Base-by-base conservation (phyloP, 1,140 invertebrate species). In the Marisa cornuarietis region DNA sequence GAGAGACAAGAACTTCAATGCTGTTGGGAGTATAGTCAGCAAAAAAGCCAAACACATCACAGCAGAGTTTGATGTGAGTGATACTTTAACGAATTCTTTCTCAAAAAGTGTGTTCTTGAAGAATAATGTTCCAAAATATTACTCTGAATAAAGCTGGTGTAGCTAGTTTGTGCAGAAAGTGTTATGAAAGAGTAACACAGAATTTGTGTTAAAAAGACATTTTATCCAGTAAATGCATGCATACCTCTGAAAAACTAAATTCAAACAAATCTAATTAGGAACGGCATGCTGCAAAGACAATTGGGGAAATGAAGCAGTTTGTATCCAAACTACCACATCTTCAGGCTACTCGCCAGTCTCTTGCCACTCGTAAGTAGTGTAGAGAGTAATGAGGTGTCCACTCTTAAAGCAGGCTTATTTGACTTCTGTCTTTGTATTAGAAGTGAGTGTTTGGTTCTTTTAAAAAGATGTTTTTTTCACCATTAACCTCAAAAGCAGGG, bases 261-360 rank as follows among this genome's bases (percentile, higher is more conserved):
- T 42, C 31, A 58, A 58, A 58, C 16, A 18, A 14, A 18, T 18
- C 11, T 80, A 14, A 9, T 49, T 68, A 92, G 89, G 96, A 97
- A 88, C 93, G 95, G 68, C 95, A 96, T 88, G 93, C 94, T 49
- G 95, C 96, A 63, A 96, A 96, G 90, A 95, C 96, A 20, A 94
- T 99, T 42, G 94, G 96, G 87, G 96, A 99, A 91, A 96, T 99
- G 88, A 98, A 98, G 91, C 94, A 95, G 84, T 97, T 98, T 92
- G 97, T 99, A 9, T 94, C 96, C 18, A 95, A 95, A 82, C 91
- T 99, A 79, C 97, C 96, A 1, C 94, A 96, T 83, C 94, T 99
- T 91, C 92, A 98, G 87, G 94, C 94, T n/a, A 94, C 95, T 52
- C 97, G 98, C 88, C 94, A 96, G 87, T 93, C 95, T 14, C 91